Percentiles rank a stretch among this genome's conserved stretches.
These are phyloP conservation scores for Polyommatus icarus DNA, from an alignment of 2,888 invertebrate genomes.

Conservation along the genomic window DNA sequence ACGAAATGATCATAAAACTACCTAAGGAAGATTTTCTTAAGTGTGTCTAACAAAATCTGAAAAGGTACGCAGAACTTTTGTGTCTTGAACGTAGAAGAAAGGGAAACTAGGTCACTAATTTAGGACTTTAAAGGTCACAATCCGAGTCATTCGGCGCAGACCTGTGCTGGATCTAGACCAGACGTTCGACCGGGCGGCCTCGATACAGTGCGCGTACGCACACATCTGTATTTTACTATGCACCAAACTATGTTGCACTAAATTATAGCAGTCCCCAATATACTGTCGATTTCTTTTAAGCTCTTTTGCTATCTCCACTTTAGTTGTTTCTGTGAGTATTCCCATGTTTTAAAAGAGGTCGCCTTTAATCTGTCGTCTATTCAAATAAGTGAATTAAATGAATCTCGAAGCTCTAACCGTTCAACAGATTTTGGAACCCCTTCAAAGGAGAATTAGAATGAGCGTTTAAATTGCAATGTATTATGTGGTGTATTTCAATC, in stretches of 20 bases:
- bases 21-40: neutral
- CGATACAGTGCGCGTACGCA: constrained; percentile 27
- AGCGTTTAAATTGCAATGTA: neutral
- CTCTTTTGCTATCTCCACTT: neutral
- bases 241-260: neutral
- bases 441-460: neutral
- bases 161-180: constrained; percentile 13
- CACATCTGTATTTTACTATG: neutral
- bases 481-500: neutral
- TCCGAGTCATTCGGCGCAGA: constrained; percentile 14
- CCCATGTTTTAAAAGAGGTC: neutral
- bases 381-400: neutral
- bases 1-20: too few species aligned
- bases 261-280: neutral
- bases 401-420: neutral
- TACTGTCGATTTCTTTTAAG: neutral
- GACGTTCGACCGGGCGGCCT: constrained; percentile 20
- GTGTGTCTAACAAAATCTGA: neutral
- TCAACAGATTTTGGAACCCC: neutral
- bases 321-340: neutral
- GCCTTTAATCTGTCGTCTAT: neutral
- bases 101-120: neutral
- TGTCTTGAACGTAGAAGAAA: neutral
- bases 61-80: neutral
- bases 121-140: constrained; percentile 23